Base-by-base conservation (phyloP, 92 coral and sea anemone genomes). In the Phymanthus crucifer region DNA sequence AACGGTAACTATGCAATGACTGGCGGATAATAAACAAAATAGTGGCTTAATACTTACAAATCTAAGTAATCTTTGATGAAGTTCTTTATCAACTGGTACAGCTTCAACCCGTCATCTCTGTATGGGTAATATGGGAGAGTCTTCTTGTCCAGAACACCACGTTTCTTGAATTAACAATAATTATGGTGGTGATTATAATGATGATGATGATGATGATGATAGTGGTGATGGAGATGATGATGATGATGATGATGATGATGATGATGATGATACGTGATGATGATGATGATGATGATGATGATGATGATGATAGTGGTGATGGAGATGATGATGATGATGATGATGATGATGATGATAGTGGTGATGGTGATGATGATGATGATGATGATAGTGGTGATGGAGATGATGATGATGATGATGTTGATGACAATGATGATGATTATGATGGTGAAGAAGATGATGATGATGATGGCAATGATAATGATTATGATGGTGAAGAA, bases 41-140 rank as follows among this genome's bases (percentile, higher is more conserved):
- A 10, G 16, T 45, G 10, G 16, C 5, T 6, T 38, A 14, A 24
- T 78, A 70, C 94, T 77, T 87, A 95, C 98, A 91, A 70, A 32
- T 88, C 86, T 80, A 95, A 50, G 76, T 85, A 95, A 56, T 87
- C 89, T 21, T 70, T 77, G 36, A 84, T 89, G 70, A 87, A 95
- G 9, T 88, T 85, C 54, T 83, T 75, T n/a, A 95, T 76, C 47
- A 80, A 79, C 16, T 61, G 72, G 73, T 89, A 86, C 35, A 95
- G 73, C 33, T 86, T 70, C 33, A 32, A 64, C 3, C 95, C 99
- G 40, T 95, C 99, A 81, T 95, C 99, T 90, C 99, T 85, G 87
- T 95, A 95, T 32, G 99, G 99, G 57, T 90, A 95, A 71, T 81
- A 95, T 16, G 99, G 95, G 45, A 95, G 92, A 57, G 85, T 83